Evolutionary conservation across 2,113 vertebrate species (phyloP).

Genomic region (Pseudopodoces humilis): DNA sequence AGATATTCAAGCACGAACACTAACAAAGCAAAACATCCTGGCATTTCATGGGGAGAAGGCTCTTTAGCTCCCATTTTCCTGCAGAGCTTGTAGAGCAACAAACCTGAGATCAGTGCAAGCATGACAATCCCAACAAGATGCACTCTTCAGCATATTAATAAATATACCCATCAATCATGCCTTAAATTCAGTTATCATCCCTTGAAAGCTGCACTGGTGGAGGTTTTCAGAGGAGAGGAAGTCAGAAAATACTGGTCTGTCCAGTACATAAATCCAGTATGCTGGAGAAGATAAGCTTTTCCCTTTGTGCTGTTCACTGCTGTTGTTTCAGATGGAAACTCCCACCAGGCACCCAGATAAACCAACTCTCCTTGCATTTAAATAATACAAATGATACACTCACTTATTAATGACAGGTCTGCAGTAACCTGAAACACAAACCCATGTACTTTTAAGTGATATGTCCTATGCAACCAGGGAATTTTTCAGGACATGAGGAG

Average conservation of each 20-base stretch:
- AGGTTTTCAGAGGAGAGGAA: not conserved
- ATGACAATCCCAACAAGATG: not conserved
- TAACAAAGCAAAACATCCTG: not conserved
- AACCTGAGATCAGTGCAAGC: not conserved
- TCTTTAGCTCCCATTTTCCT: not conserved
- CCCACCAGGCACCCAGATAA: not conserved
- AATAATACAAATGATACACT: not conserved
- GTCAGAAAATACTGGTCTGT: not conserved
- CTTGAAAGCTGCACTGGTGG: not conserved
- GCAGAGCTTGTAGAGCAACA: not conserved
- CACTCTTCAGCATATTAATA: not conserved
- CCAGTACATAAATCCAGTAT: not conserved
- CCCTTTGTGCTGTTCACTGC: not conserved
- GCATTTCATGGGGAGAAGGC: not conserved
- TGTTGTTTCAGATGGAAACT: not conserved
- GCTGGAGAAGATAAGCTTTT: not conserved
- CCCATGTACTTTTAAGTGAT: accelerated
- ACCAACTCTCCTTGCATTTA: not conserved
- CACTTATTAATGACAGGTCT: not conserved
- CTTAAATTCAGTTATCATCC: not conserved
- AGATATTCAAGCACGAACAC: not conserved
- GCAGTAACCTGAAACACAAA: not conserved
- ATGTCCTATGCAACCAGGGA: not conserved
- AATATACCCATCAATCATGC: not conserved
- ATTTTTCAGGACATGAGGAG: not conserved